These are phyloP conservation scores for Cranoglanis bouderius DNA, from an alignment of 2,113 vertebrate genomes.

Conservation along the genomic window DNA sequence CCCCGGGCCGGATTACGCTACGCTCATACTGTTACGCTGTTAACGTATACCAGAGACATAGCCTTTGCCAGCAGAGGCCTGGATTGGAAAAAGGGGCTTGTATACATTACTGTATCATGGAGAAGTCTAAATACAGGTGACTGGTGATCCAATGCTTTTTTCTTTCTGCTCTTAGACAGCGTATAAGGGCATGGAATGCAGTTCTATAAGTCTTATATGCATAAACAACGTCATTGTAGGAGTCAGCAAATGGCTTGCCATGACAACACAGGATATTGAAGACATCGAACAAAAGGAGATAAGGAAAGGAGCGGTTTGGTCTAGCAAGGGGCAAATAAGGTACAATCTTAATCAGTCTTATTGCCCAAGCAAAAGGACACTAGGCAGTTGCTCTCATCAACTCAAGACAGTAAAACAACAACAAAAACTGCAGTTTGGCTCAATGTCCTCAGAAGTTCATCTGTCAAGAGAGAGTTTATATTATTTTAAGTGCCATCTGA, in stretches of 20 bases:
- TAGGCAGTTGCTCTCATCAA: not conserved
- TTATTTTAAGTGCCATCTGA: constrained; percentile 57
- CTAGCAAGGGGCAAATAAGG: not conserved
- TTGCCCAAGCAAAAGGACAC: not conserved
- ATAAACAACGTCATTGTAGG: constrained; percentile 71
- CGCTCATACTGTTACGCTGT: constrained; percentile 35
- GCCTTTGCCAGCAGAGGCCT: constrained; percentile 25
- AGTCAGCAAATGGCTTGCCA: constrained; percentile 67
- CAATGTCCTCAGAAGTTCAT: not conserved
- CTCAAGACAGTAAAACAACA: too few species aligned
- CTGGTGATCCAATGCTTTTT: constrained; percentile 61
- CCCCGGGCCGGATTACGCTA: constrained; percentile 18
- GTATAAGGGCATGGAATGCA: constrained; percentile 81
- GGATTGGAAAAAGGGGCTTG: constrained; percentile 63
- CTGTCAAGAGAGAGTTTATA: constrained; percentile 32
- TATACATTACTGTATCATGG: constrained; percentile 77
- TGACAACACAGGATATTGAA: constrained; percentile 57
- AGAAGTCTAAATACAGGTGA: constrained; percentile 79
- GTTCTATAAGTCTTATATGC: constrained; percentile 64
- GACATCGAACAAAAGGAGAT: constrained; percentile 3
- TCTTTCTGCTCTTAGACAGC: constrained; percentile 63
- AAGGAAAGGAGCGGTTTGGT: not conserved
- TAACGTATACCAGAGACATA: constrained; percentile 39
- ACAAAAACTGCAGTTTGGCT: not conserved
- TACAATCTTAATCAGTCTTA: not conserved